Base-by-base conservation (phyloP, 2,797 vertebrate genomes). In the Poecilia picta region DNA sequence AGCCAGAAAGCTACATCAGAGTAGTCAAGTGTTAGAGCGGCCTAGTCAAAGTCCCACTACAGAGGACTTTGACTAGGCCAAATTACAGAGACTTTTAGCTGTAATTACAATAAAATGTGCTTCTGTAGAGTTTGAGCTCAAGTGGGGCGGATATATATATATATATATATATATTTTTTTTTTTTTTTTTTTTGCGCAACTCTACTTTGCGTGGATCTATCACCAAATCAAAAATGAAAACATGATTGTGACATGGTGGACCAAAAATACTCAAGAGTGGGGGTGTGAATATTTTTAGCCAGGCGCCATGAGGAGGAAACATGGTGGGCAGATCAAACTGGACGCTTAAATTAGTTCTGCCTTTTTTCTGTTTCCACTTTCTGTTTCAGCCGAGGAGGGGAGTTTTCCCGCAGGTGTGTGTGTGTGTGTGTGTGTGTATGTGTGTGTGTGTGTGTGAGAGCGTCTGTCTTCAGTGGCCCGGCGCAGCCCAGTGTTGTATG, bases 401-500 rank as follows among this genome's bases (percentile, higher is more conserved):
- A 46, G 55, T 41, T 39, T 45, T 23, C 41, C 49, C 78, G 4
- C 15, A 71, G 28, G 80, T 77, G 81, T 76, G 79, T n/a, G 4
- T 51, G 80, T 77, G 80, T 77, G 79, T n/a, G 4, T 51, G 80
- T 77, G 80, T 77, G 79, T n/a, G 3, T 51, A n/a, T n/a, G 39
- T 39, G 41, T 41, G 53, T 31, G 74, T 51, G 2, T 0, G 73
- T 73, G 57, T 78, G 57, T 1, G 57, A 5, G 18, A 72, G 87
- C 85, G 79, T 91, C 89, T 70, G 79, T 70, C 71, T 89, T 86
- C 89, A 88, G 89, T 91, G 90, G 87, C 91, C 80, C 84, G 83
- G 82, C 86, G 80, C 77, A 89, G 81, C 89, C 91, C 91, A 87
- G 91, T 92, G 85, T 87, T 94, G 93, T 72, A 85, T 90, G 90